Conservation (phyloP, 1,140 invertebrate species). For the Arctopsyche grandis region DNA sequence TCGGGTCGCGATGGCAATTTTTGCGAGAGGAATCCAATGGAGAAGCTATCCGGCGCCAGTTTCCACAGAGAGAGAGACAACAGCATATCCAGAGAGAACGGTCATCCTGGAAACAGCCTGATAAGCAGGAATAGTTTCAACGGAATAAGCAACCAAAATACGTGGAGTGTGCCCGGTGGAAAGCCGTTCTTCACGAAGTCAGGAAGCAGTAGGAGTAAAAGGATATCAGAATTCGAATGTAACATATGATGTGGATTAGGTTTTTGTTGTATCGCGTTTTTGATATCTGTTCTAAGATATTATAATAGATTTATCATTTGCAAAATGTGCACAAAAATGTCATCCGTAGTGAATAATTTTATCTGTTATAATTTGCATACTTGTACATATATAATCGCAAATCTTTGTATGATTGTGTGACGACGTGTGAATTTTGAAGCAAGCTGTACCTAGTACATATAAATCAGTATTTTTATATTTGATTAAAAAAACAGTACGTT, state of each 20-base stretch:
- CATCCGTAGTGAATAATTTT: not conserved
- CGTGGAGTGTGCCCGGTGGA: constrained; percentile 56
- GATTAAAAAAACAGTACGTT: constrained; percentile 5
- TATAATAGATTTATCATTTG: constrained; percentile 6
- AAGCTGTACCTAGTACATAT: constrained; percentile 42
- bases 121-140: constrained; percentile 65
- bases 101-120: constrained; percentile 59
- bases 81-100: constrained; percentile 44
- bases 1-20: constrained; percentile 57
- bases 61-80: constrained; percentile 59
- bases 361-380: not conserved
- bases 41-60: constrained; percentile 63
- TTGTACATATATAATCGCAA: not conserved
- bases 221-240: constrained; percentile 71
- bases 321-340: not conserved
- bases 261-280: not conserved
- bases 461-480: constrained; percentile 40
- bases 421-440: not conserved
- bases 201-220: constrained; percentile 63
- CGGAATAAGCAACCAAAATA: constrained; percentile 59
- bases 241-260: constrained; percentile 64
- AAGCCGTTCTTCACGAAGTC: constrained; percentile 60
- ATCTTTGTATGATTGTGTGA: not conserved
- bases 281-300: constrained; percentile 27
- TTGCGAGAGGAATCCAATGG: constrained; percentile 60